phyloP scores from a whole-genome alignment of 2,888 invertebrate genomes.

The Drosophila nr. fundita region DNA sequence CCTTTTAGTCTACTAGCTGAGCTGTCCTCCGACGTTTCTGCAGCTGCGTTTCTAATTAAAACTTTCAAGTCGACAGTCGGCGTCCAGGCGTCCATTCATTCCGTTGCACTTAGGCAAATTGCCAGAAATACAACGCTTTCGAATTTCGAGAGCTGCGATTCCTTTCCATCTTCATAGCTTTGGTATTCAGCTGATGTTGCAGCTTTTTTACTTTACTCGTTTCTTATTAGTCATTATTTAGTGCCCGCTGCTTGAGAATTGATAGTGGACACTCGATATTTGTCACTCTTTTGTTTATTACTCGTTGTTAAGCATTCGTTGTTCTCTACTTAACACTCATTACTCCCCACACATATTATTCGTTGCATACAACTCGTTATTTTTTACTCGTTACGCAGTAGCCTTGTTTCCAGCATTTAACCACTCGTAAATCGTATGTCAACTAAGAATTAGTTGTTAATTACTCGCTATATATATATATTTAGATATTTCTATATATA shows the following conservation, averaged over 20 bases:
- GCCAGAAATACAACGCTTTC: conserved; percentile 56
- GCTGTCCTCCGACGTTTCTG: conserved; percentile 45
- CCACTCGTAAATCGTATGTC: not conserved
- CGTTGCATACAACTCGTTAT: not conserved
- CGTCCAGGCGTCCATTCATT: conserved; percentile 53
- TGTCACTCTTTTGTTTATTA: not conserved
- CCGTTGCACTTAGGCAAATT: conserved; percentile 74
- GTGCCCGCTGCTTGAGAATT: not conserved
- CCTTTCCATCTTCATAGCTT: not conserved
- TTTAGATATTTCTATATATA: not conserved
- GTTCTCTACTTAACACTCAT: not conserved
- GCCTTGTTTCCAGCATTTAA: not conserved
- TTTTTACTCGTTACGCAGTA: not conserved
- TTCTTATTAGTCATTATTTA: not conserved
- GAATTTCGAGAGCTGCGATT: conserved; percentile 9
- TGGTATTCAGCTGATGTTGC: conserved; percentile 3
- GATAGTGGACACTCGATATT: not conserved
- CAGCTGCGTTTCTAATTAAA: conserved; percentile 78
- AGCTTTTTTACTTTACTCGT: not conserved
- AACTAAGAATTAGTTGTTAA: not conserved
- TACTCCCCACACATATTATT: too few relatives aligned
- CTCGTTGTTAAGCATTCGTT: not conserved
- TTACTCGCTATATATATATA: not conserved
- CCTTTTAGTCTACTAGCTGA: conserved; percentile 11
- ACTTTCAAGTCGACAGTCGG: conserved; percentile 55